Conservation (phyloP, 2,113 vertebrate species). For the Nanorana parkeri region DNA sequence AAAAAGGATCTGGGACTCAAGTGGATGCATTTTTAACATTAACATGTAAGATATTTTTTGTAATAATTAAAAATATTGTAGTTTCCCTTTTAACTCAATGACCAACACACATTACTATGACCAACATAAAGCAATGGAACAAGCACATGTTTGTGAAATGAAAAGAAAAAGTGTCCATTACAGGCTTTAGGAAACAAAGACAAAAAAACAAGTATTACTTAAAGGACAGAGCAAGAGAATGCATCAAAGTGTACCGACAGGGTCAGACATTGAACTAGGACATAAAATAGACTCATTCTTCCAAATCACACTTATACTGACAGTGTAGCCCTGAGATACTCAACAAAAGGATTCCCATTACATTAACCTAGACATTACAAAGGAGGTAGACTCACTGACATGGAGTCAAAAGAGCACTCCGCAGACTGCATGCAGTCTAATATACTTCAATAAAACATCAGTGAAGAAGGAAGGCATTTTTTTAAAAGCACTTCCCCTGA, state of each 20-base stretch:
- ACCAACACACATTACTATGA: not conserved
- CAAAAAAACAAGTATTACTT: slow-evolving; percentile 19
- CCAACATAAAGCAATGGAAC: not conserved
- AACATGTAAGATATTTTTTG: no score
- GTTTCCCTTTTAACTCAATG: no score
- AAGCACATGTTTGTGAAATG: not conserved
- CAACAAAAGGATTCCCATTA: slow-evolving; percentile 33
- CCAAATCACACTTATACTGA: slow-evolving; percentile 41
- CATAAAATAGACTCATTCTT: slow-evolving; percentile 48
- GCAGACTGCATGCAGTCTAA: not conserved
- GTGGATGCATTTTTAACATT: no score
- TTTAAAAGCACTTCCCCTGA: slow-evolving; percentile 8
- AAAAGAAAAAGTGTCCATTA: slow-evolving; percentile 20
- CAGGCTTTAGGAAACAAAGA: not conserved
- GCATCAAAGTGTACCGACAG: slow-evolving; percentile 47
- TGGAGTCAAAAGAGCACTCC: slow-evolving; percentile 22
- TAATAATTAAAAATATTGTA: no score
- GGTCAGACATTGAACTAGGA: slow-evolving; percentile 30
- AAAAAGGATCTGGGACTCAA: no score
- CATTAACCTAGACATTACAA: slow-evolving; percentile 51
- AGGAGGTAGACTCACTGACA: slow-evolving; percentile 17
- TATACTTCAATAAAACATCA: slow-evolving; percentile 27
- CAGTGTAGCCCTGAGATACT: slow-evolving; percentile 47
- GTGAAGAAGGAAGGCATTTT: not conserved
- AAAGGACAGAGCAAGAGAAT: slow-evolving; percentile 31